Evolutionary conservation across 2,113 vertebrate genomes (phyloP).

Genomic region (Toxotes chatareus): DNA sequence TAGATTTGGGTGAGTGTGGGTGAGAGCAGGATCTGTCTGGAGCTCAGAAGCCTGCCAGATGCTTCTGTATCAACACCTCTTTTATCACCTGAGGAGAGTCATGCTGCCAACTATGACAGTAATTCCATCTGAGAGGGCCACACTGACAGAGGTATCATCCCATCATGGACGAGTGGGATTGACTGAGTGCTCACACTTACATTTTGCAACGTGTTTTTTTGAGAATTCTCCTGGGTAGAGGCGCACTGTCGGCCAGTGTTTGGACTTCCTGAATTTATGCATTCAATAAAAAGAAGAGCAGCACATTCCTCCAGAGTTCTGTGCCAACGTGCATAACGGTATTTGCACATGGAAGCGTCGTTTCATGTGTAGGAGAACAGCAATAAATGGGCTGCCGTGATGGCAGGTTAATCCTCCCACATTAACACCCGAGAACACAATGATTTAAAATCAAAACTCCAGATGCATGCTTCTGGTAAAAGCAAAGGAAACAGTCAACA

Average conservation of each 20-base stretch:
- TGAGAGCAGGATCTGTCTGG: slow-evolving; percentile 76
- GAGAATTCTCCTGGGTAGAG: slow-evolving; percentile 38
- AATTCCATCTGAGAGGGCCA: slow-evolving; percentile 79
- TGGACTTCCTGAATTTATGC: slow-evolving; percentile 74
- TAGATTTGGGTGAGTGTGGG: slow-evolving; percentile 65
- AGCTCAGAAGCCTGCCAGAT: slow-evolving; percentile 72
- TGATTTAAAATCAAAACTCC: slow-evolving; percentile 65
- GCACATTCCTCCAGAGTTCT: slow-evolving; percentile 67
- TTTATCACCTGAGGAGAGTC: slow-evolving; percentile 81
- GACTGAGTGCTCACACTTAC: slow-evolving; percentile 47
- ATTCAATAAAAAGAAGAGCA: slow-evolving; percentile 65
- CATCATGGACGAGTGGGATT: slow-evolving; percentile 55
- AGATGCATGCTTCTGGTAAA: slow-evolving; percentile 33
- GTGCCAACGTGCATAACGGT: slow-evolving; percentile 69
- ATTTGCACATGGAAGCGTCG: slow-evolving; percentile 57
- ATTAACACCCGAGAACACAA: slow-evolving; percentile 60
- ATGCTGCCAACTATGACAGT: slow-evolving; percentile 82
- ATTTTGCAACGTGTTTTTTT: slow-evolving; percentile 39
- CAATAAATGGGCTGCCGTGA: slow-evolving; percentile 43
- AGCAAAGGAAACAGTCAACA: slow-evolving; percentile 45
- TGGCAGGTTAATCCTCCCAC: slow-evolving; percentile 67
- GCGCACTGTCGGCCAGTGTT: slow-evolving; percentile 62
- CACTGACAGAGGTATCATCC: slow-evolving; percentile 75
- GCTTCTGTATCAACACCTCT: slow-evolving; percentile 82
- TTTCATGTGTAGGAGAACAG: slow-evolving; percentile 51